phyloP scores from a whole-genome alignment of 2,113 vertebrate genomes.

The Aptenodytes patagonicus region DNA sequence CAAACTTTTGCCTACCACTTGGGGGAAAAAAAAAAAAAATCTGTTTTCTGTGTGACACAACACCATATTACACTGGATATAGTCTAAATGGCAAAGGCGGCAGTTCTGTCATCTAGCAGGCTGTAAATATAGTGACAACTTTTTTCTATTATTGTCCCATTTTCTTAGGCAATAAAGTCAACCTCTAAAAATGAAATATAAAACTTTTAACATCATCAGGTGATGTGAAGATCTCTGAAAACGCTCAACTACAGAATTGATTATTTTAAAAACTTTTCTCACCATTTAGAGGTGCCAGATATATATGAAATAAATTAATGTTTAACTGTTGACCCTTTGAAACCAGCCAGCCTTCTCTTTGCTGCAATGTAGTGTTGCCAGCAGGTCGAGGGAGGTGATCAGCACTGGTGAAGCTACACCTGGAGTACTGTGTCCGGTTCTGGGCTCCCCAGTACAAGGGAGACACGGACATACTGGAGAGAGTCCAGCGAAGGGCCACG shows the following conservation, averaged over 20 bases:
- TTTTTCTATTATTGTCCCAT: background rate
- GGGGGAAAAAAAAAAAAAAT: background rate
- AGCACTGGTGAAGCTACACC: background rate
- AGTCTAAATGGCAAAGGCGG: background rate
- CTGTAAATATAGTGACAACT: background rate
- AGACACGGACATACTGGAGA: background rate
- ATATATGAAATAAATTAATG: background rate
- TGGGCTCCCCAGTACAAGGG: background rate
- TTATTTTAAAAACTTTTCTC: background rate
- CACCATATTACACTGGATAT: background rate
- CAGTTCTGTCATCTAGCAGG: background rate
- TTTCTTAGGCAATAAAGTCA: background rate
- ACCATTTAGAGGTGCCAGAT: background rate
- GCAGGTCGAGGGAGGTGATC: background rate
- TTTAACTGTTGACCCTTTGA: background rate
- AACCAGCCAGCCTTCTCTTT: background rate
- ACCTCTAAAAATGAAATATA: background rate
- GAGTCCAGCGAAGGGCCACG: background rate
- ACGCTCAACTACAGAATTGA: background rate
- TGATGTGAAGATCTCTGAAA: background rate
- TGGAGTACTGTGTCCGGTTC: background rate
- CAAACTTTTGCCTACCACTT: background rate
- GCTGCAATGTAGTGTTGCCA: background rate
- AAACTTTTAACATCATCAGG: background rate
- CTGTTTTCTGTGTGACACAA: background rate